Percentiles rank a stretch among this genome's conserved stretches.
Evolutionary conservation across 2,113 vertebrate species (phyloP).

Genomic region (Poecile atricapillus): DNA sequence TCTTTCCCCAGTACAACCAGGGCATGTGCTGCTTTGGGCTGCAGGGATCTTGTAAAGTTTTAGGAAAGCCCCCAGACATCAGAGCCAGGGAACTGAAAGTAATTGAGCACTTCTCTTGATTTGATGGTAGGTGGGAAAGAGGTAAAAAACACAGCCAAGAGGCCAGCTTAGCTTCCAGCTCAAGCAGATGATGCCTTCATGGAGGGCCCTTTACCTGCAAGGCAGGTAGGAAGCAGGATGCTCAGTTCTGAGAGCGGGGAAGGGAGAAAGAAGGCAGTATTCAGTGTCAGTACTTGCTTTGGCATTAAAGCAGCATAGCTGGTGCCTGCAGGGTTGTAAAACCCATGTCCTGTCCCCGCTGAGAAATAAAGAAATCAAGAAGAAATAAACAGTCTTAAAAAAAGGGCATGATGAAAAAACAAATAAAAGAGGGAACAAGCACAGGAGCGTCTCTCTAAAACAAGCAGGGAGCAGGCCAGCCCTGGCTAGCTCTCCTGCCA

Average conservation of each 20-base stretch:
- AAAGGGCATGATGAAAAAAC: not conserved
- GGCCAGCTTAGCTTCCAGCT: not conserved
- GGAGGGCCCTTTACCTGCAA: not conserved
- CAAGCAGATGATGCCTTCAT: not conserved
- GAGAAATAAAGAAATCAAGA: not conserved
- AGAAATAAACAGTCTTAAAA: not conserved
- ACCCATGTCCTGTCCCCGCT: not conserved
- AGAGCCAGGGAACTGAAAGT: not conserved
- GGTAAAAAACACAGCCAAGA: not conserved
- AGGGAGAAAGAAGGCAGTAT: not conserved
- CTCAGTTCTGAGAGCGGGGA: not conserved
- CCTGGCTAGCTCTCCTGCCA: not conserved
- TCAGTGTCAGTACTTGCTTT: not conserved
- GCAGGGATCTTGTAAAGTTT: not conserved
- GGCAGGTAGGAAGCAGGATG: not conserved
- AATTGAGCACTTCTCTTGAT: not conserved
- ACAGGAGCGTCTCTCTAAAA: not conserved
- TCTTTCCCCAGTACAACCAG: not conserved
- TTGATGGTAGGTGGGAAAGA: not conserved
- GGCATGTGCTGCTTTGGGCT: accelerated
- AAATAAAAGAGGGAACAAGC: slow-evolving; percentile 2
- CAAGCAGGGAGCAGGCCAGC: not conserved
- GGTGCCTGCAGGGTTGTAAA: not conserved
- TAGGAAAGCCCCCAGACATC: not conserved
- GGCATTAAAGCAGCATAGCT: not conserved